A percentile compares a stretch with the other conserved stretches of the same genome.
phyloP scores from a whole-genome alignment of 2,797 vertebrate species.

The Parambassis ranga region DNA sequence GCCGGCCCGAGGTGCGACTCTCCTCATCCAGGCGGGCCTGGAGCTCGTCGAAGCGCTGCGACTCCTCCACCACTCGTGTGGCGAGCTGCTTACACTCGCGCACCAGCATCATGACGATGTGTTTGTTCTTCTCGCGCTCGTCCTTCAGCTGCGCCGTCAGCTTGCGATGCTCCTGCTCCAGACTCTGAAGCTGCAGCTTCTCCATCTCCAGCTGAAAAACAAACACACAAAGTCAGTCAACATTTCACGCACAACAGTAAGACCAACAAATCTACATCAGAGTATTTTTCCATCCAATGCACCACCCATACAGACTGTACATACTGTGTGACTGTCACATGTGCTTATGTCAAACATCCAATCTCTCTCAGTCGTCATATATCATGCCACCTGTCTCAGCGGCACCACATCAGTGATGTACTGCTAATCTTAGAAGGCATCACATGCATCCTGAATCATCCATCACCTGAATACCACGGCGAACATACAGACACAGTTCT shows the following conservation, averaged over 20 bases:
- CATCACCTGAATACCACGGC: not conserved
- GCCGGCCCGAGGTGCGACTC: slow-evolving; percentile 77
- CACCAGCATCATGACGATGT: slow-evolving; percentile 95
- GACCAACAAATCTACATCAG: not conserved
- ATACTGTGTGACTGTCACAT: not conserved
- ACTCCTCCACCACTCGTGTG: slow-evolving; percentile 90
- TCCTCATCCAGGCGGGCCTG: slow-evolving; percentile 90
- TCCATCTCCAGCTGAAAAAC: slow-evolving; percentile 91
- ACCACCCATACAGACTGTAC: not conserved
- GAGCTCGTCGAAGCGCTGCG: slow-evolving; percentile 90
- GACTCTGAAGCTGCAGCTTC: slow-evolving; percentile 90
- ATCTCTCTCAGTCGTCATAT: not conserved
- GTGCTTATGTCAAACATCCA: slow-evolving; percentile 1
- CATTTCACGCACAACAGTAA: not conserved
- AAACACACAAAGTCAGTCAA: slow-evolving; percentile 7
- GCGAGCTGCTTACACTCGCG: slow-evolving; percentile 97
- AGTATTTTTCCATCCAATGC: not conserved
- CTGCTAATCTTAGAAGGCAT: not conserved
- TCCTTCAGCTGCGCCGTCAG: slow-evolving; percentile 91
- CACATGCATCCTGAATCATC: not conserved
- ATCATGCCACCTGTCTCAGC: not conserved
- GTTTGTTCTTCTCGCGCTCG: slow-evolving; percentile 95
- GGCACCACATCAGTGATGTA: not conserved
- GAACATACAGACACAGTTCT: no score
- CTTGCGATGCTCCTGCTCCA: slow-evolving; percentile 94